Base-by-base conservation (phyloP, 1,140 invertebrate genomes). In the Lucilia sericata region DNA sequence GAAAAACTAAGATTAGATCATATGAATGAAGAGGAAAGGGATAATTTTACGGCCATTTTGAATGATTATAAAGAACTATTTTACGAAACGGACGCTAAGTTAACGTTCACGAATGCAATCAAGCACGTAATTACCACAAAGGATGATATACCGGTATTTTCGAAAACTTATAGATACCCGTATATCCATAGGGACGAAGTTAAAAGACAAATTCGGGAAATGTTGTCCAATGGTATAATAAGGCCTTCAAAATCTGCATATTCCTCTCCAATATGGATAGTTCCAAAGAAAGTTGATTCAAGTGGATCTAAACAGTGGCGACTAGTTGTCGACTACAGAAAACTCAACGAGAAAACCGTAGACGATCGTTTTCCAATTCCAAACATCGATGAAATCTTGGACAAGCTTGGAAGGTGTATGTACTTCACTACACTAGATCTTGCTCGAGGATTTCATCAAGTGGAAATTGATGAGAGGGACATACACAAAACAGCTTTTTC, bases 321-420 rank as follows among this genome's bases (percentile, higher is more conserved):
- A 51, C 74, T 92, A 8, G 89, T 91, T 2, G 87, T 91, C 30
- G 90, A 91, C 83, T 92, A 89, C 85, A 84, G 91, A 8, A 87
- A 88, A 86, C 82, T 91, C 42, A 91, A 91, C 84, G 86, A 90
- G 7, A 84, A 91, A 3, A 91, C 90, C 13, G 74, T 88, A 47
- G 85, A 85, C 10, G 92, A 94, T 84, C 86, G 86, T n/a, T 82
- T 70, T 74, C 93, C 92, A 5, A 84, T 93, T 19, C 93, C 93
- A 7, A 88, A 91, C n/a, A 92, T 93, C 7, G 91, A 91, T 0
- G 86, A 87, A 74, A 88, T 85, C 19, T 47, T 91, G 34, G 88
- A 90, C 36, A 86, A 88, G 84, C 83, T 90, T 85, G 88, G 88
- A 70, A 86, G 87, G 10, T 86, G 85, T 19, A 80, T 85, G 74